A percentile compares a stretch with the other conserved stretches of the same genome.
These are phyloP conservation scores for Erythrocebus patas DNA, from an alignment of 2,113 vertebrate genomes.

Conservation along the genomic window DNA sequence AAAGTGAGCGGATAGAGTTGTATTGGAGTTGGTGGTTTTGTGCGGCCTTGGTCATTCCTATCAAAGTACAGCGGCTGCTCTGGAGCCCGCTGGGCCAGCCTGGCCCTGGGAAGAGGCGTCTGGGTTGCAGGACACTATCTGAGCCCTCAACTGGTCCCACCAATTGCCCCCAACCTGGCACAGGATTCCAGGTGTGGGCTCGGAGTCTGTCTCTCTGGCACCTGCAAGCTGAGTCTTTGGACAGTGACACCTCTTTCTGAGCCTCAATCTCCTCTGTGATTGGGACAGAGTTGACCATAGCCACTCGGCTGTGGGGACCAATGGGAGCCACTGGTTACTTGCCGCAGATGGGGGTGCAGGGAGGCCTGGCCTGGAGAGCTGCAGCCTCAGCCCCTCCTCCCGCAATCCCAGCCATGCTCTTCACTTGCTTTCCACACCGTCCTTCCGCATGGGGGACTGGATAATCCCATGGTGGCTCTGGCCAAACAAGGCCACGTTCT, in stretches of 20 bases:
- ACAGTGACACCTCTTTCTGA: not conserved
- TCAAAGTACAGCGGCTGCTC: accelerated
- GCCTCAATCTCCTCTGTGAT: not conserved
- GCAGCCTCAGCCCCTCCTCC: not conserved
- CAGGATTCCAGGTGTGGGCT: too few species aligned
- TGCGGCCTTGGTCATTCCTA: accelerated
- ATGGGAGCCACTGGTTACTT: not conserved
- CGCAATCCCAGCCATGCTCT: not conserved
- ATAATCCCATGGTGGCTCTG: not conserved
- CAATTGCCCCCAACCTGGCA: not conserved
- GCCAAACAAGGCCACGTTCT: too few species aligned
- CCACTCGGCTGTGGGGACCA: not conserved
- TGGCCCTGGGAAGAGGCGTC: not conserved
- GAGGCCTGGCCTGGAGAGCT: not conserved
- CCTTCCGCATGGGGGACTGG: not conserved
- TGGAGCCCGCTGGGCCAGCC: not conserved
- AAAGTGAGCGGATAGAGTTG: accelerated
- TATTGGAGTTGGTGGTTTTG: accelerated
- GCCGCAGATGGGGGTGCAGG: not conserved
- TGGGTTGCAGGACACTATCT: accelerated
- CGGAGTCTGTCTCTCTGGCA: not conserved
- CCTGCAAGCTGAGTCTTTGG: not conserved
- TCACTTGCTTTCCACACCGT: accelerated
- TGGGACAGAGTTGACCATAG: accelerated
- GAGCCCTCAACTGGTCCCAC: not conserved